Conservation (phyloP, 2,888 invertebrate genomes). For the Calameuta filiformis region DNA sequence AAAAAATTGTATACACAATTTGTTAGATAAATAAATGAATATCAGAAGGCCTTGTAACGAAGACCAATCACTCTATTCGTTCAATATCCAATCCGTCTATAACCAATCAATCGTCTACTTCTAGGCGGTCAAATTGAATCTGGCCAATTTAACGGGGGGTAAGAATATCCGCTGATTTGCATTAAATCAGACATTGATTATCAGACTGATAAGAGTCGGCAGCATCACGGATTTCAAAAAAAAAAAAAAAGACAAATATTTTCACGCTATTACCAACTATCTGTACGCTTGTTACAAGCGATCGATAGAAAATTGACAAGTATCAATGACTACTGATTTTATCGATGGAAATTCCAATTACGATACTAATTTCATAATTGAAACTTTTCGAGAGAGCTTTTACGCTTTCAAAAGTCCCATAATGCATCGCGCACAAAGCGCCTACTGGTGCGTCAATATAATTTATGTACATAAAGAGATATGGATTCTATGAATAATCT, state of each 20-base stretch:
- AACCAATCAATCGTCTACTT: background rate
- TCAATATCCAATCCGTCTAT: background rate
- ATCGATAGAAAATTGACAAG: background rate
- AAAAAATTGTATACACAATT: background rate
- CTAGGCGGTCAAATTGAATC: background rate
- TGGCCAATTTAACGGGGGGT: background rate
- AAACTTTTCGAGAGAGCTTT: background rate
- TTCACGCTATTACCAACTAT: background rate
- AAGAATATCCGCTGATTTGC: background rate
- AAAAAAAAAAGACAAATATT: background rate
- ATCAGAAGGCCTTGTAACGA: background rate
- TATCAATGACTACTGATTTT: too few species aligned
- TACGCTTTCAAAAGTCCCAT: background rate
- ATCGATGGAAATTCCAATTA: background rate
- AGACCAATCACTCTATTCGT: background rate
- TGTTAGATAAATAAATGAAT: background rate
- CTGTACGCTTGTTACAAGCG: background rate
- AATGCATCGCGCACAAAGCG: background rate
- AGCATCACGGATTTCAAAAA: background rate
- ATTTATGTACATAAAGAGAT: too few species aligned
- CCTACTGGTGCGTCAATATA: background rate
- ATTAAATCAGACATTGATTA: background rate
- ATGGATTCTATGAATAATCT: background rate
- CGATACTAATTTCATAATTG: background rate
- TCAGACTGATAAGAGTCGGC: background rate